These are phyloP conservation scores for Eurois occulta DNA, from an alignment of 2,888 invertebrate genomes.

Conservation along the genomic window DNA sequence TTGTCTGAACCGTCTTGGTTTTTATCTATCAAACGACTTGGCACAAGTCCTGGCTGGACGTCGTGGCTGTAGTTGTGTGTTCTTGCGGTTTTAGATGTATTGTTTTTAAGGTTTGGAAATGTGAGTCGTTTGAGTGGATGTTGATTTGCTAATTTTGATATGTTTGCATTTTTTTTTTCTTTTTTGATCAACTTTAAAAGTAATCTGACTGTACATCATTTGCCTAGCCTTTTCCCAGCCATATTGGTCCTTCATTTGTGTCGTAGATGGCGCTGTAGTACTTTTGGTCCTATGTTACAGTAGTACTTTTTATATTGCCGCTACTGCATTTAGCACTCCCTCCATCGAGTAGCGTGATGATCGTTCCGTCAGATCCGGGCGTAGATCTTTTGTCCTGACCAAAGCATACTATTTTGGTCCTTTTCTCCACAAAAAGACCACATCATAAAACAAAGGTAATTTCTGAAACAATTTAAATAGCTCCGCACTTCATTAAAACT, in stretches of 20 bases:
- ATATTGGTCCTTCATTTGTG: too few species aligned
- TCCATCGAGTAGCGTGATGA: too few species aligned
- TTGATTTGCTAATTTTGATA: not conserved
- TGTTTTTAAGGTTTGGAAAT: not conserved
- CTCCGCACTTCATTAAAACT: constrained; percentile 27
- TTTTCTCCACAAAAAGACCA: not conserved
- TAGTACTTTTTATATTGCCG: too few species aligned
- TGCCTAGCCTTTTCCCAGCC: too few species aligned
- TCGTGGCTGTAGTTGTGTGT: constrained; percentile 15
- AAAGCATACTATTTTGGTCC: not conserved
- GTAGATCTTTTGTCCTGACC: too few species aligned
- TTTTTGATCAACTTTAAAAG: too few species aligned
- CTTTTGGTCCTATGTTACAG: too few species aligned
- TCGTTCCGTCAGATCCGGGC: too few species aligned
- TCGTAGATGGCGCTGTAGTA: too few species aligned
- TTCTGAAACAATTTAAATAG: constrained; percentile 43
- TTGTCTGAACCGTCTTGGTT: constrained; percentile 48
- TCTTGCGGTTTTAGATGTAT: constrained; percentile 8
- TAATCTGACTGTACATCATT: too few species aligned
- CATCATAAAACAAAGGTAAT: constrained; percentile 21
- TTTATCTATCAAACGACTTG: constrained; percentile 61
- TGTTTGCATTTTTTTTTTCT: too few species aligned
- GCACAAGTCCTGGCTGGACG: constrained; percentile 21
- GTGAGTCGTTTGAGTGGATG: not conserved
- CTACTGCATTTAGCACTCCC: too few species aligned